Conservation (phyloP, 2,113 vertebrate species). For the Psilopogon haemacephalus region DNA sequence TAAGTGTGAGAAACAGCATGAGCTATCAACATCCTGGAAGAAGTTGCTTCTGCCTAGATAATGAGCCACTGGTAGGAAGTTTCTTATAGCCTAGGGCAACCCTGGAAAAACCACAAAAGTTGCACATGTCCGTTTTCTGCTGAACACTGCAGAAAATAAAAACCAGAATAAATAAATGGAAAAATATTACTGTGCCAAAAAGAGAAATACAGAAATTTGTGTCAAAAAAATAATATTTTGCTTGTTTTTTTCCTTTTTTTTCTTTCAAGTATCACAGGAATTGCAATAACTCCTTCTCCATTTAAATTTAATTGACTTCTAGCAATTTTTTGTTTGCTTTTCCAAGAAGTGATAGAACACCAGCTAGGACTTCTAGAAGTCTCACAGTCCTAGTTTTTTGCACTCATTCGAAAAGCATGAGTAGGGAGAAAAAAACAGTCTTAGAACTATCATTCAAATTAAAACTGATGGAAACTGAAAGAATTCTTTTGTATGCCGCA, state of each 20-base stretch:
- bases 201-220: neutral
- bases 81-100: neutral
- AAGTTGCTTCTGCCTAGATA: neutral
- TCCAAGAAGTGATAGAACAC: neutral
- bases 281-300: neutral
- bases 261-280: neutral
- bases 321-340: neutral
- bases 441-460: neutral
- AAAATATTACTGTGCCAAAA: neutral
- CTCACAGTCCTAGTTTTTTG: neutral
- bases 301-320: neutral
- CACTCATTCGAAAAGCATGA: neutral
- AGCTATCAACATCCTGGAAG: neutral
- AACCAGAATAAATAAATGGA: neutral
- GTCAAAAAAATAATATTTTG: neutral
- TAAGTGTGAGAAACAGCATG: neutral
- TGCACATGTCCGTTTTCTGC: neutral
- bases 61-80: fast-evolving
- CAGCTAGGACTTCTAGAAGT: neutral
- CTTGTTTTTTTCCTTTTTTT: neutral
- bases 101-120: neutral
- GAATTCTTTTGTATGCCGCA: neutral
- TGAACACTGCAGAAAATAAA: neutral
- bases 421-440: neutral
- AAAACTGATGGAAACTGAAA: neutral